A percentile compares a stretch with the other conserved stretches of the same genome.
Conservation (phyloP, 2,888 invertebrate genomes). For the Ditylenchus weischeri region DNA sequence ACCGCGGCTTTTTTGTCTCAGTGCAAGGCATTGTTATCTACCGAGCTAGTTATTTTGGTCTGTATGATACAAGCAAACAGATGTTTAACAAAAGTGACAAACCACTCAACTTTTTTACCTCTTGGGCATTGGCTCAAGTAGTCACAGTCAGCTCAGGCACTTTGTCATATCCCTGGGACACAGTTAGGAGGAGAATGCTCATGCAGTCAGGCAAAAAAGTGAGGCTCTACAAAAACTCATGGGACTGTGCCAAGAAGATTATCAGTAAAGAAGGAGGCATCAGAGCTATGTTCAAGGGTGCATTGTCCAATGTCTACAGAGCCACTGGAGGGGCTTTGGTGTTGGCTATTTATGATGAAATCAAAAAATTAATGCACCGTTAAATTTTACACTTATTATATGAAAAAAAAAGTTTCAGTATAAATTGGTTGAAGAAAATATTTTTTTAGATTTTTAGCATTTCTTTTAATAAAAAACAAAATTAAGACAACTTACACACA, state of each 20-base stretch:
- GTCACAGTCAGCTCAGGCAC: conserved; percentile 85
- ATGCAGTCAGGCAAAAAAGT: conserved; percentile 88
- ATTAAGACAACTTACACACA: too few species aligned
- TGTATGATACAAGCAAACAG: conserved; percentile 41
- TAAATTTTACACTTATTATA: too few species aligned
- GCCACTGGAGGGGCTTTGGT: conserved; percentile 94
- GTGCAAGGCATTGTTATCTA: conserved; percentile 85
- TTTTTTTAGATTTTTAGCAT: too few species aligned
- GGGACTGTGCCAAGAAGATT: conserved; percentile 80
- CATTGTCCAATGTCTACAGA: conserved; percentile 62
- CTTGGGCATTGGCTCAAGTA: conserved; percentile 24
- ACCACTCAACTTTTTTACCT: neutral
- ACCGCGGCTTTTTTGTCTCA: conserved; percentile 80
- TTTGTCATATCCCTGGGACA: conserved; percentile 93
- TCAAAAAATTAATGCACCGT: conserved; percentile 20
- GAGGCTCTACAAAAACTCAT: conserved; percentile 81
- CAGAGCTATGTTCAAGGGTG: conserved; percentile 79
- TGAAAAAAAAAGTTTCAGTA: too few species aligned
- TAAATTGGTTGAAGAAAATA: too few species aligned
- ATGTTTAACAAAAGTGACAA: neutral
- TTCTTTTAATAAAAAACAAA: too few species aligned
- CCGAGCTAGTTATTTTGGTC: conserved; percentile 68
- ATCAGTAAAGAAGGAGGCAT: conserved; percentile 71
- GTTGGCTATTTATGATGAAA: conserved; percentile 73
- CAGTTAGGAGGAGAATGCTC: conserved; percentile 82